Percentiles rank a stretch among this genome's conserved stretches.
These are phyloP conservation scores for Hirtodrosophila confusa DNA, from an alignment of 2,888 invertebrate species.

Conservation along the genomic window DNA sequence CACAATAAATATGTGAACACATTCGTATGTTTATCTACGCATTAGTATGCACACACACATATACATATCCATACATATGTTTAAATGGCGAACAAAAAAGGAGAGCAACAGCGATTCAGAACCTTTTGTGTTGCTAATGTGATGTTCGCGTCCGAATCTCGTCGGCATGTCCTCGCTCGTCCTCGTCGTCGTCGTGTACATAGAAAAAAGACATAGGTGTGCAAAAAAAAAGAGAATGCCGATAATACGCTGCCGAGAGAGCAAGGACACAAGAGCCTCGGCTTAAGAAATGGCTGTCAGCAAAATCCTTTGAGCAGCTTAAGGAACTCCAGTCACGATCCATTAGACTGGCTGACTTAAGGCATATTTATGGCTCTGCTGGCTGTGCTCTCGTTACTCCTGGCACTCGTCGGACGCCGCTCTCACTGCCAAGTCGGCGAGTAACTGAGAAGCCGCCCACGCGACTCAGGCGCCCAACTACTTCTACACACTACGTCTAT, in stretches of 20 bases:
- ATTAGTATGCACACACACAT: constrained; percentile 3
- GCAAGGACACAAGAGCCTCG: too few relatives aligned
- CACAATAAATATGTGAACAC: background rate
- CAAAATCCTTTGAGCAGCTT: constrained; percentile 15
- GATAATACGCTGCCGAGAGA: background rate
- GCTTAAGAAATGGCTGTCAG: constrained; percentile 3
- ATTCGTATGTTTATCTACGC: background rate
- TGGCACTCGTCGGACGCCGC: constrained; percentile 1
- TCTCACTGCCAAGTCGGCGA: constrained; percentile 11
- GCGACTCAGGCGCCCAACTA: constrained; percentile 22
- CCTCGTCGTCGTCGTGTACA: constrained; percentile 16
- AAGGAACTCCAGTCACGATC: constrained; percentile 31
- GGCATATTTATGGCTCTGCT: constrained; percentile 4
- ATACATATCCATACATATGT: constrained; percentile 3
- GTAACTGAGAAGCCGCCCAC: constrained; percentile 6
- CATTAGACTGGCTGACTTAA: constrained; percentile 8
- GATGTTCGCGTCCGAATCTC: constrained; percentile 22
- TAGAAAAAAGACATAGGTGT: constrained; percentile 11
- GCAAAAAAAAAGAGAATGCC: background rate
- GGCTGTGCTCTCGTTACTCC: background rate
- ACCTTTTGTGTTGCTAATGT: constrained; percentile 42
- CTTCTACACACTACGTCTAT: constrained; percentile 59
- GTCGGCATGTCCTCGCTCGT: constrained; percentile 13
- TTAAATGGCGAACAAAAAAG: constrained; percentile 19
- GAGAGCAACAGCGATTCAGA: constrained; percentile 22